Evolutionary conservation across 2,113 vertebrate genomes (phyloP), one percentile per base, ranked within the genome.

Genomic region (Semnornis frantzii): DNA sequence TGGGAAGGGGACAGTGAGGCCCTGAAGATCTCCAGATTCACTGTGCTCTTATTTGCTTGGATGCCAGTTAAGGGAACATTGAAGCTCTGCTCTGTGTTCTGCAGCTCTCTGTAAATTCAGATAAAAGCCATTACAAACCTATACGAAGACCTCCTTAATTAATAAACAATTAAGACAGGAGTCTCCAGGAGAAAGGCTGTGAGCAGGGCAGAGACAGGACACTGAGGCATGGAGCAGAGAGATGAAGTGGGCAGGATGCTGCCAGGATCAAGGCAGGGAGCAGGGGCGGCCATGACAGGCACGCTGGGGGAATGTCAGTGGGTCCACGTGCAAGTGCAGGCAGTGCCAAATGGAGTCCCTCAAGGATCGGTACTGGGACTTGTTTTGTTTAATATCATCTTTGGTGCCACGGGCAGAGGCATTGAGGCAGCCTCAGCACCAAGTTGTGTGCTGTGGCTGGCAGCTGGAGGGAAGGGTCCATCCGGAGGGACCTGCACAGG

Each of bases 51-150:
- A 62, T 57, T 24, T 89, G 80, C 83, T 73, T 73, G 78, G 90
- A 44, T 84, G 83, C 59, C 85, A 83, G 92, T 92, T 83, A 92
- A 92, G 75, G 86, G 73, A 73, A 44, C 27, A 46, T 62, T 0
- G 0, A 66, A 82, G 39, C 65, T 86, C 58, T 54, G 65, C 58
- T 25, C 23, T 70, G 82, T 87, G 28, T 85, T 80, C 83, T 81
- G 69, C 65, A 87, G 15, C 44, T 87, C 85, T 68, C 89, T 70
- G 44, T 81, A 70, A 84, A 74, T 65, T 75, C 83, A 82, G 91
- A 94, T 75, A 83, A 95, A 50, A 85, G 52, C 81, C 62, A 87
- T 89, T 89, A 91, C 70, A 81, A 93, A 92, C 62, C 87, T 63
- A n/a, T 48, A 85, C 63, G 86, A 70, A 90, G 79, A 87, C 79